Percentiles rank a stretch among this genome's conserved stretches.
These are phyloP conservation scores for Microctonus hyperodae DNA, from an alignment of 2,888 invertebrate species.

Conservation along the genomic window DNA sequence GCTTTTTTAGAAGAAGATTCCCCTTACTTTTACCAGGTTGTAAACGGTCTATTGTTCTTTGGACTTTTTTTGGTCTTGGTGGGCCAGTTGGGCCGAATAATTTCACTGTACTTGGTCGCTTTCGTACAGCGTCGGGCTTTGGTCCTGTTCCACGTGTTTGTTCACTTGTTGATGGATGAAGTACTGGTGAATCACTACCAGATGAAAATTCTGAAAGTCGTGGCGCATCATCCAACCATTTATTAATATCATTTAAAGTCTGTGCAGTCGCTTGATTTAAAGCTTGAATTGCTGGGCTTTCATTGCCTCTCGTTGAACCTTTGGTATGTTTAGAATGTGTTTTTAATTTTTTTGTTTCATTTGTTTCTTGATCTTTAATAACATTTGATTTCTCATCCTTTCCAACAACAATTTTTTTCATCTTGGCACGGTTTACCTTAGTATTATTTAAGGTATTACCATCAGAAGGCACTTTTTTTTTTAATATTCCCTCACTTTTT, in stretches of 20 bases:
- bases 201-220: slow-evolving; percentile 79
- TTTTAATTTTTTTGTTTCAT: slow-evolving; percentile 55
- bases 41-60: slow-evolving; percentile 82
- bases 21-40: slow-evolving; percentile 90
- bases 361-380: slow-evolving; percentile 45
- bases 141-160: slow-evolving; percentile 70
- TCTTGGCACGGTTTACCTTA: slow-evolving; percentile 54
- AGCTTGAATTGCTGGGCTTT: slow-evolving; percentile 70
- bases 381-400: slow-evolving; percentile 50
- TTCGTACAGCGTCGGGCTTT: slow-evolving; percentile 67
- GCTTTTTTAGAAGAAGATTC: slow-evolving; percentile 76
- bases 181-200: slow-evolving; percentile 75
- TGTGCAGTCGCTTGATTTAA: slow-evolving; percentile 77
- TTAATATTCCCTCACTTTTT: slow-evolving; percentile 50
- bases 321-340: slow-evolving; percentile 51
- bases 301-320: slow-evolving; percentile 54
- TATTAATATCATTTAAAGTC: slow-evolving; percentile 78
- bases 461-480: slow-evolving; percentile 63
- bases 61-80: slow-evolving; percentile 68
- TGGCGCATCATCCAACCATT: slow-evolving; percentile 87
- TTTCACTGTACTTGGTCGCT: slow-evolving; percentile 54
- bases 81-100: slow-evolving; percentile 56
- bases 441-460: slow-evolving; percentile 56
- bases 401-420: slow-evolving; percentile 44
- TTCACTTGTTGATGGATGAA: slow-evolving; percentile 52